phyloP scores from a whole-genome alignment of 2,888 invertebrate genomes.

The Apamea anceps region DNA sequence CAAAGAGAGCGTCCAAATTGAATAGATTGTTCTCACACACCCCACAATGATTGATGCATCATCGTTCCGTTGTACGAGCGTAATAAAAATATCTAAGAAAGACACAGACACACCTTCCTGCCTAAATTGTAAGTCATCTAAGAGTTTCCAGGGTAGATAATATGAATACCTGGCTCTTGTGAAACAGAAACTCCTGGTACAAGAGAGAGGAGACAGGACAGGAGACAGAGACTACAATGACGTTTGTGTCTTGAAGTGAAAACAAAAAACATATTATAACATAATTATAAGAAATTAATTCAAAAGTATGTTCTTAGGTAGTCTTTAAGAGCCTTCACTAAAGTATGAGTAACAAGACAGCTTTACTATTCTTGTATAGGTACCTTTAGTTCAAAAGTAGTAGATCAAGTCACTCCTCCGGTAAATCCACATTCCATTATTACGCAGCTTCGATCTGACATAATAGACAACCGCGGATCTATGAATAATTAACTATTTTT shows the following conservation, averaged over 20 bases:
- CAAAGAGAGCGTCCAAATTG: conserved; percentile 54
- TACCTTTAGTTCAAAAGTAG: conserved; percentile 17
- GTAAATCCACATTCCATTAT: conserved; percentile 37
- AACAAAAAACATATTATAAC: too few relatives aligned
- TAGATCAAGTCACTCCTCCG: conserved; percentile 21
- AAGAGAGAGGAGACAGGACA: too few relatives aligned
- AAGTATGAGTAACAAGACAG: neutral
- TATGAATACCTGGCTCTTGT: neutral
- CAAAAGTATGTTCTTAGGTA: neutral
- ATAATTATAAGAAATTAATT: too few relatives aligned
- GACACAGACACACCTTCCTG: conserved; percentile 24
- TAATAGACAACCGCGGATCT: conserved; percentile 17
- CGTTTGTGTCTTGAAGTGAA: too few relatives aligned
- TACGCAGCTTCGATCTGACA: conserved; percentile 15
- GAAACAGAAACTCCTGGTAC: neutral
- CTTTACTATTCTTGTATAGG: neutral
- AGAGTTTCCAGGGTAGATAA: neutral
- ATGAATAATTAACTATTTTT: conserved; percentile 27
- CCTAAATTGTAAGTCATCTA: conserved; percentile 29
- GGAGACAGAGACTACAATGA: too few relatives aligned
- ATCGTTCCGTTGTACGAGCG: conserved; percentile 34
- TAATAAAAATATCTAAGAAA: conserved; percentile 20
- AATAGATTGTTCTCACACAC: conserved; percentile 55
- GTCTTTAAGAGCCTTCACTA: neutral
- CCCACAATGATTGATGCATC: conserved; percentile 54